Evolutionary conservation across 1,140 invertebrate genomes (phyloP), one percentile per base, ranked within the genome.

Genomic region (Drosophila ohnishii): DNA sequence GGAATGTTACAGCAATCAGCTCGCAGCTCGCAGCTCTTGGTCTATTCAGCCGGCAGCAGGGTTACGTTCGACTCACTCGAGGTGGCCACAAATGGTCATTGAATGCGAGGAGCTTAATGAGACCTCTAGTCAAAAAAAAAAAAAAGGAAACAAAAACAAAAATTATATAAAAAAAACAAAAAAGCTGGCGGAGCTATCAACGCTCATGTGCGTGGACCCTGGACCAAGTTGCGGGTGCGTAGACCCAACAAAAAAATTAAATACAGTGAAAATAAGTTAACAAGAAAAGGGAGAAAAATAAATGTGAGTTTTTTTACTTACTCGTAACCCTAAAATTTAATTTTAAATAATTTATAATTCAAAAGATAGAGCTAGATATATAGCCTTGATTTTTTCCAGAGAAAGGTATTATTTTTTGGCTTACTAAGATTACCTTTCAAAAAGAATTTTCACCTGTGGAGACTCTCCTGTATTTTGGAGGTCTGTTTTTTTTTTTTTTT

Each of bases 1-100:
- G 82, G 83, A 79, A 86, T 86, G 83, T 86, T 79, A 79, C 63
- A 71, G 83, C 82, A 82, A 87, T 87, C 83, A 79, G 53, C 42
- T 37, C 34, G 51, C 83, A 79, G 53, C 42, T 37, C 34, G 51
- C 28, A 1, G 48, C 32, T 37, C 30, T 39, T 44, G 59, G 53
- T 53, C 62, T 62, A 81, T 48, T 72, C 70, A 78, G 77, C 39
- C 58, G 65, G 45, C n/a, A 32, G 37, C 32, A 22, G 40, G 45
- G 35, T 55, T 61, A 47, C 55, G 55, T 57, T 22, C 62, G 13
- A 35, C 13, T 42, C 44, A 57, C 42, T 45, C 64, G 77, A 64
- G 72, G 66, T 72, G 59, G 48, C 80, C 70, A 62, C 61, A 82
- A 78, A 77, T 81, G 78, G 78, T 64, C 70, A 75, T 75, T 76